phyloP scores from a whole-genome alignment of 2,888 invertebrate genomes.

The Pollenia amentaria region DNA sequence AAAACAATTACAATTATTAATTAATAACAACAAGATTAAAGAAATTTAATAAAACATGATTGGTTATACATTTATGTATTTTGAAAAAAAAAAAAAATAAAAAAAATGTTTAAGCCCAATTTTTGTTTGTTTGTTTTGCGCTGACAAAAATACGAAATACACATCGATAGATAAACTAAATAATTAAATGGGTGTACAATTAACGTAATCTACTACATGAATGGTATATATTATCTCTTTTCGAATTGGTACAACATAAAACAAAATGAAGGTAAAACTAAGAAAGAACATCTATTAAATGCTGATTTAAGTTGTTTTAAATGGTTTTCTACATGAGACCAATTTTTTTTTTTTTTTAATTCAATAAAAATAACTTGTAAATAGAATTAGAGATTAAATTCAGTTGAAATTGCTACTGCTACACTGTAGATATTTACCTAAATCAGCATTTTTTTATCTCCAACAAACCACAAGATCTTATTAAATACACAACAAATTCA shows the following conservation, averaged over 20 bases:
- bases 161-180: conserved; percentile 28
- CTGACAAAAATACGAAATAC: conserved; percentile 48
- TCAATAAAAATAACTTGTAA: not conserved
- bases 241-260: conserved; percentile 3
- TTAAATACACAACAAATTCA: conserved; percentile 5
- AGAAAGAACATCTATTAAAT: conserved; percentile 49
- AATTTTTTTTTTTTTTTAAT: not conserved
- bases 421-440: conserved; percentile 32
- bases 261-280: not conserved
- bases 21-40: conserved; percentile 21
- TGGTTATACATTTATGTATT: conserved; percentile 46
- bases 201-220: conserved; percentile 50
- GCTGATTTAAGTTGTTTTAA: conserved; percentile 62
- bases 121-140: not conserved
- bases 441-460: conserved; percentile 67
- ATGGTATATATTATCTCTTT: conserved; percentile 9
- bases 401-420: conserved; percentile 71
- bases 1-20: conserved; percentile 48
- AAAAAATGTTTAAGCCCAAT: conserved; percentile 25
- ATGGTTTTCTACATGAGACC: not conserved
- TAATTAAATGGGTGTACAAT: conserved; percentile 36
- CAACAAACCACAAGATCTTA: conserved; percentile 29
- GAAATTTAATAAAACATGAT: not conserved
- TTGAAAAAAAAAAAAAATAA: conserved; percentile 33
- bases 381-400: conserved; percentile 2